Conservation (phyloP, 2,113 vertebrate genomes). For the Aegithalos caudatus region DNA sequence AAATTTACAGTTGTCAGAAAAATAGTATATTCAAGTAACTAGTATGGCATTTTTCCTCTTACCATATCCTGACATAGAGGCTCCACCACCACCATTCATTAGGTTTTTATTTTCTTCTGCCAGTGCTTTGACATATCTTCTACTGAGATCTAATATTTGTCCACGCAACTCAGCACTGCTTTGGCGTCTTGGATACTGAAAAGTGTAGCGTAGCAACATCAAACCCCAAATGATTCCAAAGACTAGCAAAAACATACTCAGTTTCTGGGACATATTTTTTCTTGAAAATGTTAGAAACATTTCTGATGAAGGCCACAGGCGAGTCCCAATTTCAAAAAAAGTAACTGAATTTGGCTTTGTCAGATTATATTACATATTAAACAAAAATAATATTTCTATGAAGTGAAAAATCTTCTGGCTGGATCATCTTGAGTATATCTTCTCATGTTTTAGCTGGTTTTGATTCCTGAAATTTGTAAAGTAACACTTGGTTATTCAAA, state of each 20-base stretch:
- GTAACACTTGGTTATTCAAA: conserved; percentile 11
- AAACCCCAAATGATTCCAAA: conserved; percentile 94
- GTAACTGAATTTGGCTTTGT: background rate
- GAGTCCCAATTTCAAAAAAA: background rate
- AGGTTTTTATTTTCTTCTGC: conserved; percentile 91
- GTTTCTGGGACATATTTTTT: conserved; percentile 94
- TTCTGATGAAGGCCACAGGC: conserved; percentile 50
- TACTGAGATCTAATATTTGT: conserved; percentile 94
- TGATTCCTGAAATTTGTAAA: conserved; percentile 56
- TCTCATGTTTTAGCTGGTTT: background rate
- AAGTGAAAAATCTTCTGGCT: conserved; percentile 28
- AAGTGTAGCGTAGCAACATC: conserved; percentile 91
- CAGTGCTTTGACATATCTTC: conserved; percentile 92
- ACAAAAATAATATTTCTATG: background rate
- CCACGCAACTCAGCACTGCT: conserved; percentile 90
- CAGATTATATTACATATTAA: conserved; percentile 8
- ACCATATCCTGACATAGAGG: conserved; percentile 95
- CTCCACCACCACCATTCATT: conserved; percentile 80
- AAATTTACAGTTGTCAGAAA: background rate
- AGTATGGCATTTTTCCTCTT: conserved; percentile 34
- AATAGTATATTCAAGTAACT: background rate
- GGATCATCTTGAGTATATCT: conserved; percentile 51
- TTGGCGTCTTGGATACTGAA: conserved; percentile 90
- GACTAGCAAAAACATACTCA: conserved; percentile 88
- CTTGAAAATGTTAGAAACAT: conserved; percentile 89